Base-by-base conservation (phyloP, 2,797 vertebrate species). In the Lerista edwardsae region DNA sequence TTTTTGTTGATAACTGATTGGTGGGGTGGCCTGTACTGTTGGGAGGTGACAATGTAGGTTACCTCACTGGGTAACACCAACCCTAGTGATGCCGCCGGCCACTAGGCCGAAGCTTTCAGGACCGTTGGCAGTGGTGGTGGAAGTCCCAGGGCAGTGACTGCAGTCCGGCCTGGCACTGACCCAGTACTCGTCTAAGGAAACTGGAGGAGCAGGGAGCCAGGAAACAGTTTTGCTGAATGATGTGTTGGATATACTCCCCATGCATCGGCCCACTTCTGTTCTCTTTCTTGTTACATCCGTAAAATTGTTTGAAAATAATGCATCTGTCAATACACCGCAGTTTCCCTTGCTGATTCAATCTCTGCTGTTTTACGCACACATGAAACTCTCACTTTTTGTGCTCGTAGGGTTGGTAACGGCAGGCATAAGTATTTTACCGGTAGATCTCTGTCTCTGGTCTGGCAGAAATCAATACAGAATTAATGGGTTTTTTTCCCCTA, bases 281-380 rank as follows among this genome's bases (percentile, higher is more conserved):
- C 78, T 65, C 14, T 17, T 73, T 25, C 79, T 71, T 17, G 47
- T 59, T 69, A 19, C 17, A 61, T 88, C 67, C 34, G 75, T 86
- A 86, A 29, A 39, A 79, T 80, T 5, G 7, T 29, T 77, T 62
- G 80, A 61, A 41, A 79, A 47, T 36, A 80, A 55, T 34, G 39
- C 57, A 39, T 59, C 62, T 75, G 1, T 47, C 82, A 79, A 78
- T 10, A 57, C 41, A 39, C 72, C n/a, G 10, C 67, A 25, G 7
- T 47, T 61, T 87, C 84, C 84, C 41, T 79, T 86, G 39, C 64
- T 67, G 59, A 84, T 72, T 25, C 74, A 81, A 73, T 47, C 6
- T 71, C 39, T 61, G n/a, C 51, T 71, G 21, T 29, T 75, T 85
- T 67, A 68, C 23, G 81, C 34, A 31, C 5, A 17, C 14, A 23